Base-by-base conservation (phyloP, 2,797 vertebrate species). In the Poecilia wingei region DNA sequence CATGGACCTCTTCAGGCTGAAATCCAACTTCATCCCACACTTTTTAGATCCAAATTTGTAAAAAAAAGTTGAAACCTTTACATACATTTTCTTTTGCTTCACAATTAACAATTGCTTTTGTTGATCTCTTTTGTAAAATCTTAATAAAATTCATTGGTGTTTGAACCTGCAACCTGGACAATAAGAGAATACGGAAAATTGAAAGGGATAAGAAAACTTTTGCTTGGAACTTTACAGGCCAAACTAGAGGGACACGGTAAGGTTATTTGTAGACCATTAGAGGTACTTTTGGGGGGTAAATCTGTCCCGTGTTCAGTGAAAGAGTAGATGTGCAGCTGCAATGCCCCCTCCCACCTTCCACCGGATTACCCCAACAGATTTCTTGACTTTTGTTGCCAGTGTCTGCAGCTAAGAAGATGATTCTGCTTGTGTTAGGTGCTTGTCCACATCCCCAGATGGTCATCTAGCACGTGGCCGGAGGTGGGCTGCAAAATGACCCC, bases 391-490 rank as follows among this genome's bases (percentile, higher is more conserved):
- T 92, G 90, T 91, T 86, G 88, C 85, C 83, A 81, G 55, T 85
- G 74, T 76, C 79, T 36, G 55, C 86, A 74, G 78, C 89, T 89
- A 83, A 90, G 91, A 88, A 83, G 90, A 91, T 83, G 92, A 87
- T 79, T 91, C 84, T 77, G 28, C 83, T 79, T 85, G 86, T 88
- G 81, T 81, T 74, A 61, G 87, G 86, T 77, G 64, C 68, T 81
- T 84, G 41, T 70, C 57, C 70, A 74, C 86, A 85, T 79, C 91
- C 93, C 94, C 96, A 96, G 95, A 96, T 96, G 96, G 95, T 90
- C 91, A 79, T 94, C 91, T 89, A 92, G 95, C 95, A 95, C 94
- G 94, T 96, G 96, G 94, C 94, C 9, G 91, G 93, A 95, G 92
- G 93, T 93, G 94, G 94, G 91, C 92, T 90, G 69, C 90, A 84